Evolutionary conservation across 2,888 invertebrate species (phyloP), one percentile per base, ranked within the genome.

Genomic region (Ditula angustiorana): DNA sequence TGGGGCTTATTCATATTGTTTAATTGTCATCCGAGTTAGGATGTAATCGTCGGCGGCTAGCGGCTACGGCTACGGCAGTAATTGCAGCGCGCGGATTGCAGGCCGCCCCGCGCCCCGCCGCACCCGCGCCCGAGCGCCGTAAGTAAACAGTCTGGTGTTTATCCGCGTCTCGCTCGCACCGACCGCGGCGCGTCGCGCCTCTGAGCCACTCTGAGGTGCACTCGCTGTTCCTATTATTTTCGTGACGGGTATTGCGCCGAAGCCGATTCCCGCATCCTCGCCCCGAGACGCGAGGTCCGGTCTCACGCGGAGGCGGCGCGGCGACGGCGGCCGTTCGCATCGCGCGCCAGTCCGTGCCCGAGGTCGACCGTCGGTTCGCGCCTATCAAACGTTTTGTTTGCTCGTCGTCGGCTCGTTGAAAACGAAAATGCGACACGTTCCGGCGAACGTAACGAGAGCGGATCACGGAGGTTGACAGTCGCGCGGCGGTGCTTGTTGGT

Each of bases 191-290:
- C 81, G 88, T 88, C 92, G 90, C 89, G 93, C 91, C 93, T 93
- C 87, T 84, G 90, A 92, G 92, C 64, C 64, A 52, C 64, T 64
- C 72, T 86, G 90, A 92, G 92, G 92, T 92, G 92, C 92, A 92
- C 91, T 92, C 90, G 84, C 87, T 86, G 91, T 90, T 92, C 92
- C 92, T 91, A 92, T 92, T 92, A 92, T 92, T 92, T 92, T 92
- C 90, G 92, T 92, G 92, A 92, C 92, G 91, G 91, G 92, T 91
- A 91, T 91, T 91, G 92, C 93, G 93, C 92, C 90, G 90, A 92
- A 92, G 88, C 89, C 90, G 89, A 90, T 91, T 91, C 92, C 90
- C 91, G 91, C 90, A 90, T 92, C 90, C 93, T 90, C 92, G 90
- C 90, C 88, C 90, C 89, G 90, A 88, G 91, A 88, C 90, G 89